A percentile compares a stretch with the other conserved stretches of the same genome.
Conservation (phyloP, 2,797 vertebrate species). For the Channa striata region DNA sequence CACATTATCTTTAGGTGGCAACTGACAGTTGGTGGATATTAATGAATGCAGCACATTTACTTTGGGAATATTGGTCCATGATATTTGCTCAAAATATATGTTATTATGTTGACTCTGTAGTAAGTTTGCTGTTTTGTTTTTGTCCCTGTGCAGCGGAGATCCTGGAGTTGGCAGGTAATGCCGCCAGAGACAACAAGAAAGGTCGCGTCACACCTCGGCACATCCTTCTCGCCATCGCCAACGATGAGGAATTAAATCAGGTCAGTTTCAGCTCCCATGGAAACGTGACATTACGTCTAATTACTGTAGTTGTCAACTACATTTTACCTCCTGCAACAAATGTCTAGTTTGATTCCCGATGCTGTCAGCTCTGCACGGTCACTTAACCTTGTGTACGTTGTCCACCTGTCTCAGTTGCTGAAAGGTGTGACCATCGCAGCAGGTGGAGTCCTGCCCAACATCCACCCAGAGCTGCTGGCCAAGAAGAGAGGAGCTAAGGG, state of each 20-base stretch:
- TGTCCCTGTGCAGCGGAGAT: slow-evolving; percentile 89
- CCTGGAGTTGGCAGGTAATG: slow-evolving; percentile 97
- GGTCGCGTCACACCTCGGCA: slow-evolving; percentile 95
- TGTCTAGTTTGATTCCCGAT: too few relatives aligned
- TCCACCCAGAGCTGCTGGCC: slow-evolving; percentile 95
- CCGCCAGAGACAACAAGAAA: slow-evolving; percentile 99
- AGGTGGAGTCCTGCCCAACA: slow-evolving; percentile 97
- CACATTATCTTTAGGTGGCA: too few relatives aligned
- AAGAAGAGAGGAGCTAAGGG: slow-evolving; percentile 96
- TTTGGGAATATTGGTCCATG: too few relatives aligned
- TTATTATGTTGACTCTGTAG: too few relatives aligned
- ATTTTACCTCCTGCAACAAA: too few relatives aligned
- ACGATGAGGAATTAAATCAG: slow-evolving; percentile 98
- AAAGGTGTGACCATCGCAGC: slow-evolving; percentile 98
- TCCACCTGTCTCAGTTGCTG: slow-evolving; percentile 84
- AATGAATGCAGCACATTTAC: too few relatives aligned
- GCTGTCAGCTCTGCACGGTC: too few relatives aligned
- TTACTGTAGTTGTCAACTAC: too few relatives aligned
- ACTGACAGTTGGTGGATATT: too few relatives aligned
- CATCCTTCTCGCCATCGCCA: slow-evolving; percentile 95
- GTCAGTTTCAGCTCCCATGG: slow-evolving; percentile 69
- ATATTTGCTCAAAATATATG: too few relatives aligned
- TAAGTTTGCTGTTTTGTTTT: neutral
- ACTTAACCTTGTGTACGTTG: neutral
- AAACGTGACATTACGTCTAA: too few relatives aligned